Evolutionary conservation across 37 sponge, comb jelly and placozoan genomes (phyloP), one percentile per base, ranked within the genome.

Genomic region (Beroe forskalii): DNA sequence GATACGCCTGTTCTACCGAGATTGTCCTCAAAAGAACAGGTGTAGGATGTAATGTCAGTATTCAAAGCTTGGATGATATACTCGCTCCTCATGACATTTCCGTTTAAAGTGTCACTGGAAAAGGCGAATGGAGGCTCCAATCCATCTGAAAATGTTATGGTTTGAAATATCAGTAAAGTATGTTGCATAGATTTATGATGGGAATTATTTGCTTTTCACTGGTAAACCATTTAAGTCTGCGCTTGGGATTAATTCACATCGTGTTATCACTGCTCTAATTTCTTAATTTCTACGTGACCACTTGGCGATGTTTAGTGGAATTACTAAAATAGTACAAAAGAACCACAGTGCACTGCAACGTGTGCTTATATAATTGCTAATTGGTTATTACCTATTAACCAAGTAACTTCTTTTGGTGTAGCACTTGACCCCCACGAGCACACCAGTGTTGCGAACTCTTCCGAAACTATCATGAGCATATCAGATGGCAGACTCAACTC

Each of bases 381-480:
- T n/a, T n/a, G n/a, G n/a, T n/a, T n/a, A n/a, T n/a, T n/a, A 69
- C 72, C 72, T 35, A 69, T 69, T 2, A 14, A 14, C 72, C 72
- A 69, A 4, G 17, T 33, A 37, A 69, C 72, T 36, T 27, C 9
- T 31, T 33, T 14, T 9, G 72, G 72, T 14, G 72, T 69, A 20
- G 27, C 72, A 35, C 72, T 69, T 31, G 72, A 69, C 9, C 72
- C 72, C 72, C 72, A 69, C 19, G 72, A 33, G 32, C 72, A 69
- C 72, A 32, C 38, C 36, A 69, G 38, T 12, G 72, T 69, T 2
- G 12, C 55, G 12, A 48, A 12, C 55, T 48, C 55, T 17, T 48
- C 55, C 6, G 55, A 48, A 48, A 48, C 55, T 12, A 48, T 48
- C 55, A 17, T 48, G 6, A 48, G 55, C 55, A 48, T 48, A 48